A percentile compares a stretch with the other conserved stretches of the same genome.
phyloP scores from a whole-genome alignment of 2,113 vertebrate genomes.

The Pomatorhinus ruficollis region DNA sequence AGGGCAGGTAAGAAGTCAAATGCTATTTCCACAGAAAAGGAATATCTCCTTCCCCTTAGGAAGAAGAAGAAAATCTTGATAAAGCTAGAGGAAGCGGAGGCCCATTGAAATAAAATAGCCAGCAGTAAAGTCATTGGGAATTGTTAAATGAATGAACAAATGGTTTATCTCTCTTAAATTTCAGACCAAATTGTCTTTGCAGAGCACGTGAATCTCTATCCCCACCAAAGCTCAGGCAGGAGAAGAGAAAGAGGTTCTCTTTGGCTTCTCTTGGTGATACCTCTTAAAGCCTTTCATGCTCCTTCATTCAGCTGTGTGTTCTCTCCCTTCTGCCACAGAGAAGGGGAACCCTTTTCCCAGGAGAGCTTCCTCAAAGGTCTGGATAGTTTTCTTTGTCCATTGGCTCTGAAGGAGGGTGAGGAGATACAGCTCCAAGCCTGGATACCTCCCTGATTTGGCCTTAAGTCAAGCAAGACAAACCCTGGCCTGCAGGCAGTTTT shows the following conservation, averaged over 20 bases:
- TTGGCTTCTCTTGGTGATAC: background rate
- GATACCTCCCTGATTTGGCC: background rate
- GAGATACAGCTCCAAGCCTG: background rate
- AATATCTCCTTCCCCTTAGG: background rate
- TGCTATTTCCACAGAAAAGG: fast-evolving
- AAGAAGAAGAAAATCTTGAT: background rate
- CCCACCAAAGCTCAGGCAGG: background rate
- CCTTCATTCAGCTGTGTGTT: background rate
- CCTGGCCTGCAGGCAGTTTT: conserved; percentile 1
- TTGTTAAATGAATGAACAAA: conserved; percentile 6
- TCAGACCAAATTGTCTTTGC: background rate
- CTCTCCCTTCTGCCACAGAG: fast-evolving
- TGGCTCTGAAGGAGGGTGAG: background rate
- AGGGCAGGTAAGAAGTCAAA: background rate
- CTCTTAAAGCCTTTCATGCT: background rate
- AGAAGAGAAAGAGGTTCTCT: background rate
- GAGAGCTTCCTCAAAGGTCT: background rate
- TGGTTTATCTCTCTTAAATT: background rate
- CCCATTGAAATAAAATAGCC: background rate
- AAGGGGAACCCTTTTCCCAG: background rate
- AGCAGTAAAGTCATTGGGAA: background rate
- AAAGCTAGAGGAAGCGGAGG: background rate
- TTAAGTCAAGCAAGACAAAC: conserved; percentile 29
- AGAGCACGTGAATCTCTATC: background rate
- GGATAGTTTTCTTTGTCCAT: background rate